Evolutionary conservation across 37 sponge, comb jelly and placozoan genomes (phyloP).

Genomic region (Agelas oroides): DNA sequence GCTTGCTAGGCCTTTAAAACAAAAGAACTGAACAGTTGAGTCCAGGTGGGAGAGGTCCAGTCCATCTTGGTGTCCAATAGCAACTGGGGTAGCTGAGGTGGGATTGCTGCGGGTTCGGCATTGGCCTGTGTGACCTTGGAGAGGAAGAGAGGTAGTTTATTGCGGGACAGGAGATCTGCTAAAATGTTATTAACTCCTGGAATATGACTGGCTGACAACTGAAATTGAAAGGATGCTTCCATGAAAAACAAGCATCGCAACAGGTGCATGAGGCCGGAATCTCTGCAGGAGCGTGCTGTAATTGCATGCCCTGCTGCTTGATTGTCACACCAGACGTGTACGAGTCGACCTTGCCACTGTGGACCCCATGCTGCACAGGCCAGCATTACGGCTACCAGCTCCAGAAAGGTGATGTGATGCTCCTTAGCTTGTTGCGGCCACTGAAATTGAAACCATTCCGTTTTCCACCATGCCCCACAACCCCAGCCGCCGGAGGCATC

Average conservation of each 20-base stretch:
- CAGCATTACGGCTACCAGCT: conserved; percentile 41
- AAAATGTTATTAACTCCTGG: conserved; percentile 11
- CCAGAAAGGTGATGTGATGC: conserved; percentile 29
- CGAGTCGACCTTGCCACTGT: conserved; percentile 10
- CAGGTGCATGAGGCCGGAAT: conserved; percentile 42
- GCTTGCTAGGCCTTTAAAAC: conserved; percentile 35
- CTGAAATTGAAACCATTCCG: conserved; percentile 49
- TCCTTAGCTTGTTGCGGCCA: conserved; percentile 15
- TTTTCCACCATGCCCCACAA: conserved; percentile 26
- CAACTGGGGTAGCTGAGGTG: not conserved
- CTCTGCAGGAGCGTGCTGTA: conserved; percentile 7
- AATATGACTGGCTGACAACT: not conserved
- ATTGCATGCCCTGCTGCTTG: conserved; percentile 40
- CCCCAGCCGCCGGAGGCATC: conserved; percentile 51
- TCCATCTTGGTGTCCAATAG: not conserved
- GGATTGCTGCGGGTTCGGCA: not conserved
- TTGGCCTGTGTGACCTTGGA: not conserved
- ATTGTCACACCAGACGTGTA: conserved; percentile 47
- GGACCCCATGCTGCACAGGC: conserved; percentile 51
- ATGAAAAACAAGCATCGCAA: conserved; percentile 43
- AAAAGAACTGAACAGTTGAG: conserved; percentile 22
- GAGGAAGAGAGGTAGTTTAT: conserved; percentile 10
- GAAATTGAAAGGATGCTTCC: conserved; percentile 25
- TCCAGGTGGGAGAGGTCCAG: conserved; percentile 58
- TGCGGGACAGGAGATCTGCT: conserved; percentile 52